phyloP scores from a whole-genome alignment of 2,797 vertebrate species.

The Pangasius macronema region DNA sequence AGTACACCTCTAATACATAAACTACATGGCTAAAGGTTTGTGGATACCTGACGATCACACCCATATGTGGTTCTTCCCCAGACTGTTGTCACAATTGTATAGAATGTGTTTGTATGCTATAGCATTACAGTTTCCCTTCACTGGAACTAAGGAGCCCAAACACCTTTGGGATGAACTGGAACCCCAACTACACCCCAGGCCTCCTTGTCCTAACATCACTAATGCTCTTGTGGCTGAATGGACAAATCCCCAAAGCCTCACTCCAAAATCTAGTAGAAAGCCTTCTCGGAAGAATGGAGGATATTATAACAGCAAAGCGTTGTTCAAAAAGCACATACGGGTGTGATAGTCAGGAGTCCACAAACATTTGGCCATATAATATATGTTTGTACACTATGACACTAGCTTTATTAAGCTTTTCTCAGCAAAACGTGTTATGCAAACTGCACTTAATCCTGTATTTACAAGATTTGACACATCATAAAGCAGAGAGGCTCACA shows the following conservation, averaged over 20 bases:
- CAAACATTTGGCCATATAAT: neutral
- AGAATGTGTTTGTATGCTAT: neutral
- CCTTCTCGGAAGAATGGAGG: neutral
- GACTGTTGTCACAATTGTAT: neutral
- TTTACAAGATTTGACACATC: conserved; percentile 30
- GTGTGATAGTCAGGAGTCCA: too few relatives aligned
- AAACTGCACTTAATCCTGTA: conserved; percentile 10
- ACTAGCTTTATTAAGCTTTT: neutral
- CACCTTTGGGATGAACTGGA: neutral
- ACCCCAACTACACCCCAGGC: neutral
- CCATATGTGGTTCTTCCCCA: neutral
- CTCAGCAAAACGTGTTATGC: neutral
- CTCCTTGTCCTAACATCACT: neutral
- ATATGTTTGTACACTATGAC: neutral
- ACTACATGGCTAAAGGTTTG: neutral
- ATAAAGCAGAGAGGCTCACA: conserved; percentile 20
- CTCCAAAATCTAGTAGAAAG: neutral
- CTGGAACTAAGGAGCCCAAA: neutral
- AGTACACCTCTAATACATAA: neutral
- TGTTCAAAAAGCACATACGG: neutral
- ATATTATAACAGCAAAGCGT: neutral
- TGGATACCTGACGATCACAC: neutral
- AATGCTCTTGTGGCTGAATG: neutral
- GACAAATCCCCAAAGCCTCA: neutral
- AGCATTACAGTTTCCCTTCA: neutral